Percentiles rank a stretch among this genome's conserved stretches.
Evolutionary conservation across 1,140 invertebrate genomes (phyloP).

Genomic region (Philopotamus ludificatus): DNA sequence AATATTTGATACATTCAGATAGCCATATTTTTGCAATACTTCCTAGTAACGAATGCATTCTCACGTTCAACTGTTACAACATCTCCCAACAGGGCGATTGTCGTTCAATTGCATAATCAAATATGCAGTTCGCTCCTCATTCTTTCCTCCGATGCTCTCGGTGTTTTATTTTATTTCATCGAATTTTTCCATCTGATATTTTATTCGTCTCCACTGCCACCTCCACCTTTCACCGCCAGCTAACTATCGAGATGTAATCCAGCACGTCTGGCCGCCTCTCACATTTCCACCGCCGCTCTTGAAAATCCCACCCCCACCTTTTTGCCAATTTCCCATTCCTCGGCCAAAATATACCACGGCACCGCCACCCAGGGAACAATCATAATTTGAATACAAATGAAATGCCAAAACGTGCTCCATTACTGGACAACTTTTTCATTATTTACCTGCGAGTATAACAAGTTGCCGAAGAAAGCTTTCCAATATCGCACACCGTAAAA

Average conservation of each 20-base stretch:
- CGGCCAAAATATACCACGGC: background rate
- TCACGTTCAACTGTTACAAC: too few species aligned
- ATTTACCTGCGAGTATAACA: background rate
- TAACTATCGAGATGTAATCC: constrained; percentile 16
- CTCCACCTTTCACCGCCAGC: constrained; percentile 6
- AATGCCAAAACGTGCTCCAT: constrained; percentile 18
- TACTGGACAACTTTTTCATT: constrained; percentile 5
- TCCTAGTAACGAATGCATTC: too few species aligned
- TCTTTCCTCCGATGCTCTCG: too few species aligned
- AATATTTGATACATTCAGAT: too few species aligned
- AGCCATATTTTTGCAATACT: too few species aligned
- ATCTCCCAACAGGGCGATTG: too few species aligned
- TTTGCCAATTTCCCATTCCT: constrained; percentile 8
- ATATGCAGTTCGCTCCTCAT: too few species aligned
- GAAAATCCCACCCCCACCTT: background rate
- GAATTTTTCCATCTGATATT: background rate
- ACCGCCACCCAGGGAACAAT: background rate
- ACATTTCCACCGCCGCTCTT: background rate
- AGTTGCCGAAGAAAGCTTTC: background rate
- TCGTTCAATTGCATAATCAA: too few species aligned
- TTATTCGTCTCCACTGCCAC: background rate
- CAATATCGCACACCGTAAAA: too few species aligned
- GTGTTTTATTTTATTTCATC: too few species aligned
- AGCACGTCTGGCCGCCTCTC: constrained; percentile 6
- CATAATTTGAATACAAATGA: constrained; percentile 33